These are phyloP conservation scores for Pterocles gutturalis DNA, from an alignment of 2,113 vertebrate genomes.

Conservation along the genomic window DNA sequence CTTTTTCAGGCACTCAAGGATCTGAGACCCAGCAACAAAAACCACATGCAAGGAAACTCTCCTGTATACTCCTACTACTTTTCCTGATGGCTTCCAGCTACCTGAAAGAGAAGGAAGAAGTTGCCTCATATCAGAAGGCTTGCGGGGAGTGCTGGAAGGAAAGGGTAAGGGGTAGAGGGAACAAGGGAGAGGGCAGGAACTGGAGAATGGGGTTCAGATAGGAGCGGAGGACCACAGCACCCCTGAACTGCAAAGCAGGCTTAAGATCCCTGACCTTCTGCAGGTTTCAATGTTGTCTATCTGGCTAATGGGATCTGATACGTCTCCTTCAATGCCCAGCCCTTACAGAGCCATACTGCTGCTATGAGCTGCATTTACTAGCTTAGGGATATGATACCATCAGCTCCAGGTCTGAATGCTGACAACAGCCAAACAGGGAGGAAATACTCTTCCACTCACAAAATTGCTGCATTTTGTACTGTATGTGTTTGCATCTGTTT, in stretches of 20 bases:
- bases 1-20: background rate
- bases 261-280: background rate
- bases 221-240: background rate
- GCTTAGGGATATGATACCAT: background rate
- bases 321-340: rapidly evolving
- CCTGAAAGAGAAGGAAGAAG: background rate
- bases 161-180: background rate
- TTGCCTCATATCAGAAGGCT: background rate
- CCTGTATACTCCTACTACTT: background rate
- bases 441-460: background rate
- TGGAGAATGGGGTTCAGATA: background rate
- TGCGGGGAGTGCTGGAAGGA: background rate
- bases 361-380: background rate
- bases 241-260: background rate
- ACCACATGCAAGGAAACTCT: background rate
- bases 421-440: background rate
- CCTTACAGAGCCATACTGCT: background rate
- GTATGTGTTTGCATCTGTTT: background rate
- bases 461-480: background rate
- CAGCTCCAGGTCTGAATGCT: background rate
- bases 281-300: background rate
- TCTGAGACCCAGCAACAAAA: background rate
- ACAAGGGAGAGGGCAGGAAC: background rate
- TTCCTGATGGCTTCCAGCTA: background rate
- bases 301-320: background rate